phyloP scores from a whole-genome alignment of 2,888 invertebrate species.

The Selenia dentaria region DNA sequence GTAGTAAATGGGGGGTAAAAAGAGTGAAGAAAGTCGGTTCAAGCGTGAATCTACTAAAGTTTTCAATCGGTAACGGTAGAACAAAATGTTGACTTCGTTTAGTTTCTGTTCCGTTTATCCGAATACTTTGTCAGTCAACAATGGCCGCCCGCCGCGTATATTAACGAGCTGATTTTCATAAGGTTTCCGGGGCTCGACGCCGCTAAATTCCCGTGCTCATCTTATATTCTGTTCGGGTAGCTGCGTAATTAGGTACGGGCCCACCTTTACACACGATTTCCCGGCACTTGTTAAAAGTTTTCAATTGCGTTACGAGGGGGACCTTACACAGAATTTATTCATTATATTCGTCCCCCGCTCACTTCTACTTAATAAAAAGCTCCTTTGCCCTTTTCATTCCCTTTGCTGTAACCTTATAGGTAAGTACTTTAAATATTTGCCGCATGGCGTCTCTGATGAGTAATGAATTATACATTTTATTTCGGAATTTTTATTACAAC shows the following conservation, averaged over 20 bases:
- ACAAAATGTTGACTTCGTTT: conserved; percentile 38
- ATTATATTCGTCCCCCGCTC: conserved; percentile 73
- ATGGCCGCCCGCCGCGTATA: conserved; percentile 50
- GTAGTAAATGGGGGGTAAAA: conserved; percentile 69
- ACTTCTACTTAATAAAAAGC: conserved; percentile 74
- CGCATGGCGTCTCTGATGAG: conserved; percentile 72
- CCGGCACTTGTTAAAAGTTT: conserved; percentile 84
- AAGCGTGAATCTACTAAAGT: conserved; percentile 47
- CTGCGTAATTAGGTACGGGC: conserved; percentile 73
- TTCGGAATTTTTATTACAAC: conserved; percentile 63
- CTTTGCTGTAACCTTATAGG: conserved; percentile 63
- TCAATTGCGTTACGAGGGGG: conserved; percentile 81
- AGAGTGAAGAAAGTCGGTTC: conserved; percentile 41
- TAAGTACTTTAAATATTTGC: conserved; percentile 80
- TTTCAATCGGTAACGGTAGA: conserved; percentile 29
- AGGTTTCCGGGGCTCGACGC: conserved; percentile 33
- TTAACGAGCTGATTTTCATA: conserved; percentile 73
- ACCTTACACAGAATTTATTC: conserved; percentile 81
- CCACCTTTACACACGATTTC: conserved; percentile 84
- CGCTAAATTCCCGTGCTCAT: conserved; percentile 76
- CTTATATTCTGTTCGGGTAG: conserved; percentile 69
- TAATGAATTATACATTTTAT: conserved; percentile 75
- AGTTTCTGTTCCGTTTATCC: conserved; percentile 41
- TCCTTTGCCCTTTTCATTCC: conserved; percentile 74
- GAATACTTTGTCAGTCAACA: conserved; percentile 55